Evolutionary conservation across 2,797 vertebrate species (phyloP), one percentile per base, ranked within the genome.

Genomic region (Mionectes olivaceus): DNA sequence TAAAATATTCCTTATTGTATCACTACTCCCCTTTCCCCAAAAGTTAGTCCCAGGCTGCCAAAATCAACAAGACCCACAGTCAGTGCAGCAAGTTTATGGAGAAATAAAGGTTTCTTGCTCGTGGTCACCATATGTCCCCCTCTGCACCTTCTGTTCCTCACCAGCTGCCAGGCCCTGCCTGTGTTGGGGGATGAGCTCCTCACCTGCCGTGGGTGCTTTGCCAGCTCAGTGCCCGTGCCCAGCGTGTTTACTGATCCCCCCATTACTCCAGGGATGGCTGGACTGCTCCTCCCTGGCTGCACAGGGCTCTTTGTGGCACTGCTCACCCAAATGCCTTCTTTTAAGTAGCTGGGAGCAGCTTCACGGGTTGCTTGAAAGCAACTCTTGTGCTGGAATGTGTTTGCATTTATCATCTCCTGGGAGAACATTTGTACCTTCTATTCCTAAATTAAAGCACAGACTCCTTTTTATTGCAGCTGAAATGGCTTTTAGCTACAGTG

Each of bases 281-380:
- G 6, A 6, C 28, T 39, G 44, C 82, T 71, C 22, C 2, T 21
- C 19, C 59, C 68, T 49, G 63, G 13, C 87, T 35, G 39, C 3
- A 0, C 60, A 6, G 41, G 28, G 55, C 3, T 2, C 4, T 17
- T 25, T 4, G 0, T 22, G 81, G 21, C 47, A 3, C 63, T 35
- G 70, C 87, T 56, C 46, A 3, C n/a, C 47, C 30, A 2, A 56
- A 18, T 21, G 37, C 39, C 49, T 23, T 10, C 22, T 0, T 11
- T 33, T 5, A 3, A n/a, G 63, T 2, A 5, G 32, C 2, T 76
- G 47, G 50, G 16, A 37, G 83, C 32, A 24, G 47, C 86, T 60
- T 33, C 69, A 19, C 41, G 11, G 24, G 18, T 44, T 19, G 11
- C 19, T 10, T 52, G 83, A 33, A 41, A 35, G 64, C 47, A 24